Base-by-base conservation (phyloP, 2,888 invertebrate species). In the Caenorhabditis plicata region DNA sequence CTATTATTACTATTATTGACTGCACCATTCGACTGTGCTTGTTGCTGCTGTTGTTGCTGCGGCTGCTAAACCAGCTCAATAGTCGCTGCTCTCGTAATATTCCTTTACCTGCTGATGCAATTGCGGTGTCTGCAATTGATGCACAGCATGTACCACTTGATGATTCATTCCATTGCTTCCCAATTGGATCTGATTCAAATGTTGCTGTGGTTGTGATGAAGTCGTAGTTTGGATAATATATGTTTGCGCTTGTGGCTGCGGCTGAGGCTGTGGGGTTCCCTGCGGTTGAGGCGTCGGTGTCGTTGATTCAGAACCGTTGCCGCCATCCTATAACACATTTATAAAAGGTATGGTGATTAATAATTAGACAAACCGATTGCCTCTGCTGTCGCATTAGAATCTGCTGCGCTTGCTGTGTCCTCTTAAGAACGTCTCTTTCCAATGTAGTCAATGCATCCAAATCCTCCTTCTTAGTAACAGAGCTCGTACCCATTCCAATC, bases 341-440 rank as follows among this genome's bases (percentile, higher is more conserved):
- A n/a, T n/a, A 31, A 31, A 31, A 31, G 31, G 31, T 31, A 31
- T 31, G 31, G n/a, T 17, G 17, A 33, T 15, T 8, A 13, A 8
- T 5, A 33, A 33, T 7, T n/a, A 15, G 5, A 33, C 33, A 33
- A n/a, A n/a, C n/a, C 43, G 47, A n/a, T 42, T 47, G 23, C 22
- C 20, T 40, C 40, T 9, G 5, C 39, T 61, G 54, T 4, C 55
- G 15, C 20, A 51, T 42, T 9, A 61, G 43, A 11, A 55, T 55
- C 31, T 78, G 75, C 17, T 78, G 75, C n/a, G 79, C 78, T 47
- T 80, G 77, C 42, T 77, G 78, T 1, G 78, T 78, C 7, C 80
- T 45, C 47, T 74, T 71, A 42, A 75, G 45, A 3, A 78, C 78
- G 35, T 78, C 78, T n/a, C 76, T 52, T 40, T 78, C 78, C 48